Conservation (phyloP, 2,797 vertebrate species). For the Salarias fasciatus region DNA sequence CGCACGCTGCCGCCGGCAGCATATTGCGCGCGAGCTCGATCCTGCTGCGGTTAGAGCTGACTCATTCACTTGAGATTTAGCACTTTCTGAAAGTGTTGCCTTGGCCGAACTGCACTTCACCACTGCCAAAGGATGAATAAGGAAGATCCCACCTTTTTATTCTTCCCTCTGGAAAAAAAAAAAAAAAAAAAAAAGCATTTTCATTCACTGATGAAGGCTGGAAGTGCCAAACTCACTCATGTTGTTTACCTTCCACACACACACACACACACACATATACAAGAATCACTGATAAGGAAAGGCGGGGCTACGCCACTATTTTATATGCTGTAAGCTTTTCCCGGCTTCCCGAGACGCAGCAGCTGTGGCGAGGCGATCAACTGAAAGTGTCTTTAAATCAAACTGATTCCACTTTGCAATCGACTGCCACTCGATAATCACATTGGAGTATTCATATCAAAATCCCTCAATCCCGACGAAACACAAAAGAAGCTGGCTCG, state of each 20-base stretch:
- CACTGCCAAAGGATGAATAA: constrained; percentile 74
- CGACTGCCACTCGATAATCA: constrained; percentile 55
- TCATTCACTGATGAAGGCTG: constrained; percentile 46
- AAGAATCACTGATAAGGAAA: constrained; percentile 5
- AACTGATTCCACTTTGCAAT: constrained; percentile 37
- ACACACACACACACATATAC: constrained; percentile 1
- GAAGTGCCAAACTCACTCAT: constrained; percentile 66
- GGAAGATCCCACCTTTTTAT: constrained; percentile 41
- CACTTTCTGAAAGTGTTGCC: constrained; percentile 74
- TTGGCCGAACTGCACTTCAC: constrained; percentile 66
- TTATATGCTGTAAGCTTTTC: constrained; percentile 19
- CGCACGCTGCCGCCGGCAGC: constrained; percentile 20
- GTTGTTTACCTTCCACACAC: constrained; percentile 29
- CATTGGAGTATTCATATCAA: constrained; percentile 34
- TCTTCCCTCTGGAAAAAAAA: constrained; percentile 4
- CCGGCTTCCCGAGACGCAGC: background rate
- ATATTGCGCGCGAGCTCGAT: constrained; percentile 20
- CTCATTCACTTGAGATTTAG: constrained; percentile 62
- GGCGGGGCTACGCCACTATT: constrained; percentile 10
- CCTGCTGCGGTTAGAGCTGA: constrained; percentile 44
- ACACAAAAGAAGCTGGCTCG: constrained; percentile 28
- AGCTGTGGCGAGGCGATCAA: background rate
- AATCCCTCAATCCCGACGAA: constrained; percentile 21
- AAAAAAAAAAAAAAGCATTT: constrained; percentile 30
- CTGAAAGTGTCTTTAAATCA: constrained; percentile 35